These are phyloP conservation scores for Pollimyrus isidori DNA, from an alignment of 2,113 vertebrate species.

Conservation along the genomic window DNA sequence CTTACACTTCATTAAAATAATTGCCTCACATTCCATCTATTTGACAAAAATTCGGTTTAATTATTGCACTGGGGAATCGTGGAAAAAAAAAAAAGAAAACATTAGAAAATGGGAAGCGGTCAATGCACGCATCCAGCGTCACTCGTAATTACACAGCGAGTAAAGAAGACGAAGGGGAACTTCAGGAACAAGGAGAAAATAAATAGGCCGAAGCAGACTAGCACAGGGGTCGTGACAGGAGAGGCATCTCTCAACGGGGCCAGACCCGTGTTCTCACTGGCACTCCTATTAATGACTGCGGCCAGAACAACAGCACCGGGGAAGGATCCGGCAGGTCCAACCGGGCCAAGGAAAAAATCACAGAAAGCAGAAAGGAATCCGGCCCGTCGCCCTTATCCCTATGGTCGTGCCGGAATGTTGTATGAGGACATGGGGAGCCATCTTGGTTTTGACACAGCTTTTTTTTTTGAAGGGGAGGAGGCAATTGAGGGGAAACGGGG, in stretches of 20 bases:
- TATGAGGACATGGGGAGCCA: conserved; percentile 1
- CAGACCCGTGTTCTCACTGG: background rate
- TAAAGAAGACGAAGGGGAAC: background rate
- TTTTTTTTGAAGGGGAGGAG: background rate
- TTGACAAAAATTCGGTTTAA: conserved; percentile 58
- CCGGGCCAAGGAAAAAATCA: background rate
- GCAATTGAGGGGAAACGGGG: background rate
- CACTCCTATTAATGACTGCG: background rate
- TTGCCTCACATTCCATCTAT: conserved; percentile 63
- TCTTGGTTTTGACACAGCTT: background rate
- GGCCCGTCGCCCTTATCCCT: background rate
- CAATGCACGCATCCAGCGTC: conserved; percentile 48
- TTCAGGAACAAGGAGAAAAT: conserved; percentile 29
- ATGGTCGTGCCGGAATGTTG: background rate
- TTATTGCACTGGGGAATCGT: conserved; percentile 49
- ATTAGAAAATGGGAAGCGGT: conserved; percentile 53
- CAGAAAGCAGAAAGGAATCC: background rate
- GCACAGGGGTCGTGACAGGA: conserved; percentile 30
- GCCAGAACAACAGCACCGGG: background rate
- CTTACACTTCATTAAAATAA: conserved; percentile 72
- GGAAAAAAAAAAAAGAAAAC: conserved; percentile 56
- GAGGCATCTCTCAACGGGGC: background rate
- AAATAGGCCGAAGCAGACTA: conserved; percentile 43
- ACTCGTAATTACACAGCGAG: conserved; percentile 53
- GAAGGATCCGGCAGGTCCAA: background rate